These are phyloP conservation scores for Zootoca vivipara DNA, from an alignment of 2,113 vertebrate species.

Conservation along the genomic window DNA sequence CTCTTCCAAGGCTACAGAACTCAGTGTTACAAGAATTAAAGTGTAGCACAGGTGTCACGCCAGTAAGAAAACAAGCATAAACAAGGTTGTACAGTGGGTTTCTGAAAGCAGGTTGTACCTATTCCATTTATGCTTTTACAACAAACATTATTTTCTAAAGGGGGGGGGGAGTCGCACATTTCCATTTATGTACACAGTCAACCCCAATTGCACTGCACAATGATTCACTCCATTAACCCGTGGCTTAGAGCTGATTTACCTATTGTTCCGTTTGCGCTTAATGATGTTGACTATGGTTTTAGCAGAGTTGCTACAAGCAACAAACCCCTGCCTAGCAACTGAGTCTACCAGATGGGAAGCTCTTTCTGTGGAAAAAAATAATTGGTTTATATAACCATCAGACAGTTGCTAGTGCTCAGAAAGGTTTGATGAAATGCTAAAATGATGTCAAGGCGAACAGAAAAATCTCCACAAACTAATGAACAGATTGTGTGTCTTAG, in stretches of 20 bases:
- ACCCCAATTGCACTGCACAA: not conserved
- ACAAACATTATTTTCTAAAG: not conserved
- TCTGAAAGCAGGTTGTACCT: not conserved
- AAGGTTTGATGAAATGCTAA: slow-evolving; percentile 49
- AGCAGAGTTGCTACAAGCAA: slow-evolving; percentile 27
- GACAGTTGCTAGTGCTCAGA: slow-evolving; percentile 32
- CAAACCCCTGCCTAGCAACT: slow-evolving; percentile 44
- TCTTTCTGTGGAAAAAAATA: slow-evolving; percentile 35
- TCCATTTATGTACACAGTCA: not conserved
- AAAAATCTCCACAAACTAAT: slow-evolving; percentile 32
- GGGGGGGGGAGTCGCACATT: not conserved
- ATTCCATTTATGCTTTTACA: not conserved
- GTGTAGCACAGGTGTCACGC: not conserved
- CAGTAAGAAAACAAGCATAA: not conserved
- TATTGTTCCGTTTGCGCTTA: slow-evolving; percentile 56
- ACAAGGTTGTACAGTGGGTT: not conserved
- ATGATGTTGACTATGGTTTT: slow-evolving; percentile 65
- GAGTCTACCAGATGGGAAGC: slow-evolving; percentile 42
- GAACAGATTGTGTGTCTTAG: not conserved
- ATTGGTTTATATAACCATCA: slow-evolving; percentile 30
- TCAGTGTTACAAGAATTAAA: not conserved
- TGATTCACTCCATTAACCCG: slow-evolving; percentile 60
- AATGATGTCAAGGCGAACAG: slow-evolving; percentile 27
- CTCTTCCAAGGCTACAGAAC: not conserved
- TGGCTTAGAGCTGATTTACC: slow-evolving; percentile 45